A percentile compares a stretch with the other conserved stretches of the same genome.
Conservation (phyloP, 2,797 vertebrate genomes). For the Myiotriccus ornatus region DNA sequence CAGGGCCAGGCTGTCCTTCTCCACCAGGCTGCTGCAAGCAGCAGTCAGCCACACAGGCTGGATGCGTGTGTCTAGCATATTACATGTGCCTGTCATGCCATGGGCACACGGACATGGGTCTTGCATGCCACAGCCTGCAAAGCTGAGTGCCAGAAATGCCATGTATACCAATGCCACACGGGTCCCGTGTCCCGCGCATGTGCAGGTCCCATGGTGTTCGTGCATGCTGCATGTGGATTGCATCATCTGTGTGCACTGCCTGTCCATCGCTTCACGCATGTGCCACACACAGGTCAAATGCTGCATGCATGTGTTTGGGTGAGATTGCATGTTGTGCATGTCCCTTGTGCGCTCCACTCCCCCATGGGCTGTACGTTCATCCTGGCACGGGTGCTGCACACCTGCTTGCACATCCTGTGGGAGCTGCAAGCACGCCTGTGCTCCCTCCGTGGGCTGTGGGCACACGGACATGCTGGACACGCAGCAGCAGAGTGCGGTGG, state of each 20-base stretch:
- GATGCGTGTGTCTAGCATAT: accelerated
- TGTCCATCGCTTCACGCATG: accelerated
- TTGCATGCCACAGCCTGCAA: neutral
- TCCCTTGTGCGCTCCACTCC: accelerated
- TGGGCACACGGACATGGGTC: accelerated
- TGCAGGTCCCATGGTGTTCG: neutral
- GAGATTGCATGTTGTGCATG: accelerated
- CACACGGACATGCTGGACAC: neutral
- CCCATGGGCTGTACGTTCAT: accelerated
- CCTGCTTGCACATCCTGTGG: neutral
- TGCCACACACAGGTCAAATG: accelerated
- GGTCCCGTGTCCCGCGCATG: accelerated
- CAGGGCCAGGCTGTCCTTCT: neutral
- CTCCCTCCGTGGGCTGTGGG: neutral
- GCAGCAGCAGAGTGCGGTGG: accelerated
- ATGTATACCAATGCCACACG: accelerated
- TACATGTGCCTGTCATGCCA: neutral
- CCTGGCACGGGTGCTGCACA: accelerated
- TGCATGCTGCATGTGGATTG: neutral
- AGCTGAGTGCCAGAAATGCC: neutral
- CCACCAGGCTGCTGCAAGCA: neutral
- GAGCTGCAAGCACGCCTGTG: neutral
- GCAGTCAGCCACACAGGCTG: accelerated
- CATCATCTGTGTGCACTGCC: neutral
- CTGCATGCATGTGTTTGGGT: accelerated